Percentiles rank a stretch among this genome's conserved stretches.
Conservation (phyloP, 1,140 invertebrate genomes). For the Drosophila yakuba region DNA sequence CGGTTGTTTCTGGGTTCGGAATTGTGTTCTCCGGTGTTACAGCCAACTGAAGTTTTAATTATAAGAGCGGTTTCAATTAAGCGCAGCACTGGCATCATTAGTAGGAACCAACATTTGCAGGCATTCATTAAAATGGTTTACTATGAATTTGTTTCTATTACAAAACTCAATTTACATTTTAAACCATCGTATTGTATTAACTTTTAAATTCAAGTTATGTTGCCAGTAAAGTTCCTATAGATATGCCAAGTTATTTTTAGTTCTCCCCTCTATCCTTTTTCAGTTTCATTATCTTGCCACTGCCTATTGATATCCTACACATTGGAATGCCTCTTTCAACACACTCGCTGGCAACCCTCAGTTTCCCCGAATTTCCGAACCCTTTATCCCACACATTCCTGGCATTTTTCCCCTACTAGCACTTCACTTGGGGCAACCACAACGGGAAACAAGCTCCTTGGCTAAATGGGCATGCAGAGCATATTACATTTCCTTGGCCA, state of each 20-base stretch:
- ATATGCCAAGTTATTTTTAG: not conserved
- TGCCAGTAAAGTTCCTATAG: too few relatives aligned
- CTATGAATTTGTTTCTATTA: not conserved
- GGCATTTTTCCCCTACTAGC: constrained; percentile 32
- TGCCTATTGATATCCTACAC: constrained; percentile 14
- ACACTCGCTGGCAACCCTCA: constrained; percentile 31
- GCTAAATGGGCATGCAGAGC: constrained; percentile 53
- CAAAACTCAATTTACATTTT: not conserved
- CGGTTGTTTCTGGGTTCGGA: constrained; percentile 7
- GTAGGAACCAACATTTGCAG: not conserved
- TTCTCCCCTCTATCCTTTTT: constrained; percentile 12
- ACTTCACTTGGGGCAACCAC: constrained; percentile 42
- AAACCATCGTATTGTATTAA: too few relatives aligned
- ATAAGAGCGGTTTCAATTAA: constrained; percentile 35
- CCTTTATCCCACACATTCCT: constrained; percentile 26
- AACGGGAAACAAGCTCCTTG: constrained; percentile 53
- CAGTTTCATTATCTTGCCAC: constrained; percentile 10
- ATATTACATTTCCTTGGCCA: constrained; percentile 45
- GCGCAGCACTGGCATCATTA: constrained; percentile 2
- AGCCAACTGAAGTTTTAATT: constrained; percentile 38
- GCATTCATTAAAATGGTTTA: not conserved
- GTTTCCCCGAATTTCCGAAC: constrained; percentile 35
- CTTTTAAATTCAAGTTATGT: too few relatives aligned
- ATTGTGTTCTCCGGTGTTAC: constrained; percentile 6
- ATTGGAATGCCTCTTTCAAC: constrained; percentile 19